Evolutionary conservation across 2,888 invertebrate genomes (phyloP), one percentile per base, ranked within the genome.

Genomic region (Monopis laevigella): DNA sequence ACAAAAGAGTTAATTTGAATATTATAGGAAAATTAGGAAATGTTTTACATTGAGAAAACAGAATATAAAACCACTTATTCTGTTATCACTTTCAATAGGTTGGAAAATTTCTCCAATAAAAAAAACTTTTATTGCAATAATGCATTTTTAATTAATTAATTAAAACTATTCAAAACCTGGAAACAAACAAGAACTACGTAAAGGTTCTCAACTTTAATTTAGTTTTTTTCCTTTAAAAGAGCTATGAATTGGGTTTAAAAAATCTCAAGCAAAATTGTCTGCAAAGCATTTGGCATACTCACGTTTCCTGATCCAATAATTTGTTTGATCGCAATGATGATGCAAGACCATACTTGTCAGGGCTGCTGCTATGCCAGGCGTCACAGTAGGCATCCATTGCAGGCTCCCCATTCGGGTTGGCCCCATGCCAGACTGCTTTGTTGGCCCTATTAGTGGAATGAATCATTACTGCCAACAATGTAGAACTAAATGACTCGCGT

Each of bases 371-470:
- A 62, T 93, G 91, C 97, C 97, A 98, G 36, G 93, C 93, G 61
- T 93, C 92, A 69, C 97, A 97, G 59, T 92, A 93, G 21, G 90
- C 88, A 58, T 95, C 94, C 83, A 91, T 86, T 32, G 91, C 91
- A 43, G 95, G 87, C 62, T 93, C 91, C 0, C 98, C 98, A 48
- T 86, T 86, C 10, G 87, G 82, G 56, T 89, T 87, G 4, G 97
- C 92, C 2, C 98, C 98, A 59, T 98, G 98, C 98, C 98, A 98
- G 21, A 95, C 88, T 32, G 93, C 87, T 72, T 98, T 98, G 53
- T 92, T 89, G 10, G 96, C 92, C 95, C 95, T 95, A 64, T 46
- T 21, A 18, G 36, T 4, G 36, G 19, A 36, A 36, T 36, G 36
- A 36, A 36, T 36, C 21, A 36, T 36, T 36, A 32, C 2, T 32